phyloP scores from a whole-genome alignment of 37 sponge, comb jelly and placozoan species.

The Amphimedon queenslandica region DNA sequence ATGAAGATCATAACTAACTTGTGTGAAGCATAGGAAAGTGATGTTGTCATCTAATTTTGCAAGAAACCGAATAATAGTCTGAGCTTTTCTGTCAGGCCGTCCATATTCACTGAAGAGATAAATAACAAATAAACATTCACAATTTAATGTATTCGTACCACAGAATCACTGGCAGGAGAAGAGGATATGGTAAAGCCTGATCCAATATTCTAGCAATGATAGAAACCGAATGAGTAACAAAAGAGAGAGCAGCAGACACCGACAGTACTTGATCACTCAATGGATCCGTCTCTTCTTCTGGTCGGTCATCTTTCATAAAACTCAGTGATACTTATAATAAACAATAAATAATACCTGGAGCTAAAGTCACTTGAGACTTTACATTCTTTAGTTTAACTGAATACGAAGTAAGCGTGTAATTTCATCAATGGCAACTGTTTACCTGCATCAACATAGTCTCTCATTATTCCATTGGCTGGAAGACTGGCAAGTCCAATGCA shows the following conservation, averaged over 20 bases:
- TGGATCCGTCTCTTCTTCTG: not conserved
- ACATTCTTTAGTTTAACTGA: too few relatives aligned
- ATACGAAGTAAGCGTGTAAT: too few relatives aligned
- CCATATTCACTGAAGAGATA: constrained; percentile 55
- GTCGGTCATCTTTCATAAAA: too few relatives aligned
- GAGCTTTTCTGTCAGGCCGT: constrained; percentile 8
- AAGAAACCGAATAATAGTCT: constrained; percentile 23
- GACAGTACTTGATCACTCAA: not conserved
- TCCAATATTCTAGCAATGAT: constrained; percentile 28
- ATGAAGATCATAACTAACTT: constrained; percentile 24
- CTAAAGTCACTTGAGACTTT: too few relatives aligned
- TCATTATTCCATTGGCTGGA: too few relatives aligned
- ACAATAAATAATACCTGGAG: too few relatives aligned
- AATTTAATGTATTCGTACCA: constrained; percentile 11
- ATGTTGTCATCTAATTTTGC: constrained; percentile 69
- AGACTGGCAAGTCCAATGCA: too few relatives aligned
- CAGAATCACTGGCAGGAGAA: constrained; percentile 13
- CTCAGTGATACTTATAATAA: too few relatives aligned
- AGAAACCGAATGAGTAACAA: constrained; percentile 35
- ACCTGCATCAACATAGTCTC: too few relatives aligned
- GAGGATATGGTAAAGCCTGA: constrained; percentile 60
- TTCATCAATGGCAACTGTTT: too few relatives aligned
- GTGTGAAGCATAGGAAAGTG: constrained; percentile 64
- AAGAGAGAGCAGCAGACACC: constrained; percentile 47
- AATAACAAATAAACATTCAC: not conserved